Percentiles rank a stretch among this genome's conserved stretches.
phyloP scores from a whole-genome alignment of 2,797 vertebrate species.

The Ptychadena robeensis region DNA sequence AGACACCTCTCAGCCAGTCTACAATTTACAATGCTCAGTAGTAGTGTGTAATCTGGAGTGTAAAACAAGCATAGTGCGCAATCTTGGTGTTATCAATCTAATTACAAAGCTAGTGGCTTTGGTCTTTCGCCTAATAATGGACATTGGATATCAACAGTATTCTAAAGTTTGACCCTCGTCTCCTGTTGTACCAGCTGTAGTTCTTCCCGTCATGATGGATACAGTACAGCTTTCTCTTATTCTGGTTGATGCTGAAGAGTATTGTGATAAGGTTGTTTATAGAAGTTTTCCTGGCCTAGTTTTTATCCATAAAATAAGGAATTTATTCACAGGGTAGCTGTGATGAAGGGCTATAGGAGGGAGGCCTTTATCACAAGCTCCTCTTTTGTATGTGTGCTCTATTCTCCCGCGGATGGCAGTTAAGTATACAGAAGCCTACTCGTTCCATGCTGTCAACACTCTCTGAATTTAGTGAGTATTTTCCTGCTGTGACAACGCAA shows the following conservation, averaged over 20 bases:
- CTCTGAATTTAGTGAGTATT: conserved; percentile 88
- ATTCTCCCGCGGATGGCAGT: conserved; percentile 80
- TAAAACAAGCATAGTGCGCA: too few species aligned
- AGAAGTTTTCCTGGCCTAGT: conserved; percentile 60
- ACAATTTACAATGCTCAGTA: too few species aligned
- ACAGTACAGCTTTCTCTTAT: conserved; percentile 52
- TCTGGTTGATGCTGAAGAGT: not conserved
- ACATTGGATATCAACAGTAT: too few species aligned
- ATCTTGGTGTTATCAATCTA: too few species aligned
- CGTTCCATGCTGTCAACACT: conserved; percentile 84
- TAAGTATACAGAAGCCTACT: conserved; percentile 87
- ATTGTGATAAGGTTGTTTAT: not conserved
- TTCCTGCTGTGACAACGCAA: conserved; percentile 89
- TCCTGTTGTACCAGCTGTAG: not conserved
- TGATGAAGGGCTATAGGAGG: conserved; percentile 27
- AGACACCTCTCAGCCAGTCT: too few species aligned
- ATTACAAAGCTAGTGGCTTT: too few species aligned
- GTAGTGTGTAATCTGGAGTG: too few species aligned
- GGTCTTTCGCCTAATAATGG: too few species aligned
- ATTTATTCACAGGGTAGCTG: conserved; percentile 81
- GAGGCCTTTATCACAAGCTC: conserved; percentile 38
- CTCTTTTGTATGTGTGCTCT: conserved; percentile 48
- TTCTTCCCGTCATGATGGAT: not conserved
- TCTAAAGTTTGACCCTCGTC: not conserved
- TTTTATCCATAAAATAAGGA: conserved; percentile 74